Percentiles rank a stretch among this genome's conserved stretches.
Evolutionary conservation across 2,888 invertebrate genomes (phyloP).

Genomic region (Andrena flavipes): DNA sequence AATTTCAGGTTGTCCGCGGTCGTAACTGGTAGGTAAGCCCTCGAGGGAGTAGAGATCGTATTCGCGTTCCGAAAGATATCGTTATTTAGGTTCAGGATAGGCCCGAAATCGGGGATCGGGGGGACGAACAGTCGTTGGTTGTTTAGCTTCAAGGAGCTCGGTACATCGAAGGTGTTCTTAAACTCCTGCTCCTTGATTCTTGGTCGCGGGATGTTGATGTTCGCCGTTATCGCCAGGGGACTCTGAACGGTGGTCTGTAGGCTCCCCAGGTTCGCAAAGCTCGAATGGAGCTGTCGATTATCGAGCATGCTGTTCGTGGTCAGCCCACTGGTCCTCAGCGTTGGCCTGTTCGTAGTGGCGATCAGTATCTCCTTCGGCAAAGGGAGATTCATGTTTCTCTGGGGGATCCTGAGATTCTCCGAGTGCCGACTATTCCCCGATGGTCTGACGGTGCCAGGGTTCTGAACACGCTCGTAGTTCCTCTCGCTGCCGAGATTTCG

Average conservation of each 20-base stretch:
- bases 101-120: conserved; percentile 29
- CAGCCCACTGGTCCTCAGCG: not conserved
- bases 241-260: conserved; percentile 21
- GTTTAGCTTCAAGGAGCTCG: not conserved
- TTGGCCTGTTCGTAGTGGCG: not conserved
- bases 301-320: not conserved
- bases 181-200: not conserved
- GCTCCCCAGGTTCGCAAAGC: conserved; percentile 9
- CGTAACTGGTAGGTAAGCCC: conserved; percentile 52
- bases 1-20: conserved; percentile 31
- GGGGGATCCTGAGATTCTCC: not conserved
- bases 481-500: not conserved
- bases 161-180: not conserved
- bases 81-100: conserved; percentile 54
- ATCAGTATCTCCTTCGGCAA: not conserved
- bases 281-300: not conserved
- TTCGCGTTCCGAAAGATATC: conserved; percentile 60
- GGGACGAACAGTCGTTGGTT: conserved; percentile 36
- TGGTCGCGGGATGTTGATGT: conserved; percentile 8
- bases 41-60: conserved; percentile 48
- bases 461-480: conserved; percentile 1
- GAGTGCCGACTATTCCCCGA: not conserved
- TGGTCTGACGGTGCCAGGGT: not conserved
- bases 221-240: conserved; percentile 32
- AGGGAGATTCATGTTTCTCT: not conserved